phyloP scores from a whole-genome alignment of 1,140 invertebrate genomes.

The Drosophila ogumai region DNA sequence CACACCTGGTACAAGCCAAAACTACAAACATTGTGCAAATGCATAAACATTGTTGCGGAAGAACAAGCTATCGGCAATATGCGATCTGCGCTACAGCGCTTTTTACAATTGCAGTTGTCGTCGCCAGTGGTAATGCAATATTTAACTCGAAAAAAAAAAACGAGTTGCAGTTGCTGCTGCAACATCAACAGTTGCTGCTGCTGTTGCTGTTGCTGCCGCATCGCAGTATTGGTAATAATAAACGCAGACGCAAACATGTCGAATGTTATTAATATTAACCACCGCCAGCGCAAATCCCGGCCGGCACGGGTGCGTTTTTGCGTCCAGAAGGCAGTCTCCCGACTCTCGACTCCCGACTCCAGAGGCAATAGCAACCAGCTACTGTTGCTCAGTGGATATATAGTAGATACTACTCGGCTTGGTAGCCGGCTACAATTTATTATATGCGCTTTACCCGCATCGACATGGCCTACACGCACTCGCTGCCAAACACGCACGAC shows the following conservation, averaged over 20 bases:
- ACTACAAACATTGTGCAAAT: slow-evolving; percentile 48
- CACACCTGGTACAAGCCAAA: slow-evolving; percentile 23
- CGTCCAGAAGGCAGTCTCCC: slow-evolving; percentile 16
- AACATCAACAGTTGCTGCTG: slow-evolving; percentile 4
- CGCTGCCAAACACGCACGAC: slow-evolving; percentile 52
- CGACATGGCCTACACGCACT: slow-evolving; percentile 74
- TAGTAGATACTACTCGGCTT: slow-evolving; percentile 29
- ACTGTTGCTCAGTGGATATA: slow-evolving; percentile 35
- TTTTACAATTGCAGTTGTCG: slow-evolving; percentile 53
- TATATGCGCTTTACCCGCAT: slow-evolving; percentile 74
- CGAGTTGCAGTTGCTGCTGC: slow-evolving; percentile 51
- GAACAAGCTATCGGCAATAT: slow-evolving; percentile 37
- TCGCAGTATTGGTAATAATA: slow-evolving; percentile 62
- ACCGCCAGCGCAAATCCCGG: slow-evolving; percentile 43
- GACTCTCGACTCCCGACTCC: slow-evolving; percentile 5
- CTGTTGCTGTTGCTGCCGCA: slow-evolving; percentile 12
- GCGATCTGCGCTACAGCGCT: slow-evolving; percentile 43
- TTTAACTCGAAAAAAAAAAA: slow-evolving; percentile 50
- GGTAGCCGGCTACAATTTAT: slow-evolving; percentile 77
- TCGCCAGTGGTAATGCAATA: slow-evolving; percentile 58
- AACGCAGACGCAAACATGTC: slow-evolving; percentile 74
- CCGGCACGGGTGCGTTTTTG: slow-evolving; percentile 30
- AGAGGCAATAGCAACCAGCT: slow-evolving; percentile 19
- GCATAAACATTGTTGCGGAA: slow-evolving; percentile 42
- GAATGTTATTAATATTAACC: slow-evolving; percentile 64